These are phyloP conservation scores for Enteromius thamalakanensis DNA, from an alignment of 2,797 vertebrate species.

Conservation along the genomic window DNA sequence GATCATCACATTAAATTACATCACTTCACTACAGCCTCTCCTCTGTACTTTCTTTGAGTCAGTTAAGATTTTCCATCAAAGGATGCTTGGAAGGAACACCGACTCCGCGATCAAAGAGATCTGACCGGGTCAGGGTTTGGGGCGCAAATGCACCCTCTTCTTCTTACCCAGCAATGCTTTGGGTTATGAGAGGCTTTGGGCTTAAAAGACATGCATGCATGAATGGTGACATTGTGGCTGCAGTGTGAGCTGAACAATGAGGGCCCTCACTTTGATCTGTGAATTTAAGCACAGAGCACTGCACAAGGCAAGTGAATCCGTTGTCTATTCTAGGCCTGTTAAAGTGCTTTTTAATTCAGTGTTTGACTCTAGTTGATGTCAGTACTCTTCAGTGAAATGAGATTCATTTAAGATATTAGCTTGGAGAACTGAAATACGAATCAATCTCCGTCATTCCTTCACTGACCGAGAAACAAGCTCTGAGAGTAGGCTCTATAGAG, in stretches of 20 bases:
- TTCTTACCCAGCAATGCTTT: constrained; percentile 56
- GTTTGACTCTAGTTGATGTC: not conserved
- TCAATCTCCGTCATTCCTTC: too few relatives aligned
- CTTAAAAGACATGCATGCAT: constrained; percentile 60
- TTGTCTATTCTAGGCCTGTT: not conserved
- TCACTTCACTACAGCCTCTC: constrained; percentile 53
- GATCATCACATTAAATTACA: constrained; percentile 75
- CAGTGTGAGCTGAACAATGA: constrained; percentile 49
- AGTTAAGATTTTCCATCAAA: constrained; percentile 69
- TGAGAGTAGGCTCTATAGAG: not conserved
- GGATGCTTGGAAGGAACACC: constrained; percentile 61
- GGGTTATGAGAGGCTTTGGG: constrained; percentile 50
- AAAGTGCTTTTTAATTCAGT: not conserved
- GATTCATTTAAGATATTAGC: not conserved
- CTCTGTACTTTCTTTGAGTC: constrained; percentile 54
- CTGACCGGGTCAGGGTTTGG: constrained; percentile 65
- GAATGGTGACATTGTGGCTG: constrained; percentile 72
- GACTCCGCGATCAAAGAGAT: constrained; percentile 66
- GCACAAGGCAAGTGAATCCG: constrained; percentile 60
- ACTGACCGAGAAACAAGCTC: not conserved
- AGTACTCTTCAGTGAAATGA: not conserved
- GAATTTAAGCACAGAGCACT: constrained; percentile 63
- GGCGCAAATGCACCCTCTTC: constrained; percentile 45
- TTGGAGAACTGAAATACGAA: not conserved
- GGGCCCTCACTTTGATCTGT: constrained; percentile 57